Evolutionary conservation across 2,113 vertebrate genomes (phyloP).

Genomic region (Sander lucioperca): DNA sequence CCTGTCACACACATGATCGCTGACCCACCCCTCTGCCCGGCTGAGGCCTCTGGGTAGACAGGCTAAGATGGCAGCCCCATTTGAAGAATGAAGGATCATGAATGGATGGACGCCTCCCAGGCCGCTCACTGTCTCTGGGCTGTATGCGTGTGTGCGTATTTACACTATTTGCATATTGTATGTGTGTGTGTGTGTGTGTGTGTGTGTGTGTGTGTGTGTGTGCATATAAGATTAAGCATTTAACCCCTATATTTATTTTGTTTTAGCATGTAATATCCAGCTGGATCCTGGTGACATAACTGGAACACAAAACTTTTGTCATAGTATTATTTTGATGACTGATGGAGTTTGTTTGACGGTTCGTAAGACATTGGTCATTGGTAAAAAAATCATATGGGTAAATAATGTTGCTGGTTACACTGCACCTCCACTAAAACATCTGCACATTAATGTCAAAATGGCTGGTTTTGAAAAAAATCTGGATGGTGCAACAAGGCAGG

Average conservation of each 20-base stretch:
- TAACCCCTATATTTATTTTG: conserved; percentile 34
- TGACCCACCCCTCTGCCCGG: conserved; percentile 59
- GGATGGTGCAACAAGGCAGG: too few relatives aligned
- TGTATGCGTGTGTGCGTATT: not conserved
- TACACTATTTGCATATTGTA: not conserved
- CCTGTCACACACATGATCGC: conserved; percentile 70
- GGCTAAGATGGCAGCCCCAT: conserved; percentile 57
- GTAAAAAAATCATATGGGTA: not conserved
- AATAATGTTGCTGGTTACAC: not conserved
- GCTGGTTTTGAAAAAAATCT: too few relatives aligned
- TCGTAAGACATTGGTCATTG: not conserved
- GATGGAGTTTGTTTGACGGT: not conserved
- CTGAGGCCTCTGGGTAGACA: conserved; percentile 62
- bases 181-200: not conserved
- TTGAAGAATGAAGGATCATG: conserved; percentile 68
- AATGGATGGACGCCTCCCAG: conserved; percentile 37
- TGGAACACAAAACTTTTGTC: conserved; percentile 4
- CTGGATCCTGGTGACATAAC: conserved; percentile 16
- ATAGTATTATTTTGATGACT: not conserved
- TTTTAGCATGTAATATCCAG: conserved; percentile 15
- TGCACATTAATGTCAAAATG: not conserved
- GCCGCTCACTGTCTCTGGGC: conserved; percentile 15
- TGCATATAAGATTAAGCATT: conserved; percentile 4
- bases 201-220: not conserved
- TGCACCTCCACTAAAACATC: not conserved